phyloP scores from a whole-genome alignment of 2,113 vertebrate species.

The Trematomus loennbergii region DNA sequence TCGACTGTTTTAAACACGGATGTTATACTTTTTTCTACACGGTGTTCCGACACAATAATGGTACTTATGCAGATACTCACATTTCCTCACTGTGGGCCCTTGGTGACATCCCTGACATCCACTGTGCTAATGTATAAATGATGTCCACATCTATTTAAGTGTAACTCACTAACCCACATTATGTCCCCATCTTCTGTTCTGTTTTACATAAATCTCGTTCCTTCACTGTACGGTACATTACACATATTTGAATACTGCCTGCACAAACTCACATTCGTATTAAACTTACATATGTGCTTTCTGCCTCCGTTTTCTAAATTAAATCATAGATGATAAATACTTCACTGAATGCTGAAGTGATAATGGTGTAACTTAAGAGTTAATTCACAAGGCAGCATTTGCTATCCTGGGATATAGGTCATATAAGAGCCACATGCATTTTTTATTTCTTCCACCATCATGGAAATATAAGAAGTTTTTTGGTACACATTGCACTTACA shows the following conservation, averaged over 20 bases:
- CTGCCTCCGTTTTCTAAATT: conserved; percentile 37
- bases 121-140: conserved; percentile 72
- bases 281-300: background rate
- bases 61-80: conserved; percentile 73
- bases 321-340: conserved; percentile 17
- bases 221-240: conserved; percentile 26
- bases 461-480: conserved; percentile 5
- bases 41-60: conserved; percentile 58
- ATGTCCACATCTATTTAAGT: conserved; percentile 68
- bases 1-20: conserved; percentile 33
- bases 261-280: conserved; percentile 4
- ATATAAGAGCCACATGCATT: conserved; percentile 38
- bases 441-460: conserved; percentile 42
- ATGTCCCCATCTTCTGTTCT: conserved; percentile 21
- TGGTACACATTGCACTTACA: conserved; percentile 4
- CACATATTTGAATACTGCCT: conserved; percentile 17
- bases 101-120: conserved; percentile 62
- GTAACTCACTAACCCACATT: conserved; percentile 49
- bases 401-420: conserved; percentile 41
- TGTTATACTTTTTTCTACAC: conserved; percentile 38
- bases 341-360: conserved; percentile 12
- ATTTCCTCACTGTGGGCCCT: conserved; percentile 66
- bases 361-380: conserved; percentile 33
- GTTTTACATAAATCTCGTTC: conserved; percentile 31
- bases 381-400: conserved; percentile 40